Evolutionary conservation across 2,888 invertebrate species (phyloP), one percentile per base, ranked within the genome.

Genomic region (Orgyia antiqua): DNA sequence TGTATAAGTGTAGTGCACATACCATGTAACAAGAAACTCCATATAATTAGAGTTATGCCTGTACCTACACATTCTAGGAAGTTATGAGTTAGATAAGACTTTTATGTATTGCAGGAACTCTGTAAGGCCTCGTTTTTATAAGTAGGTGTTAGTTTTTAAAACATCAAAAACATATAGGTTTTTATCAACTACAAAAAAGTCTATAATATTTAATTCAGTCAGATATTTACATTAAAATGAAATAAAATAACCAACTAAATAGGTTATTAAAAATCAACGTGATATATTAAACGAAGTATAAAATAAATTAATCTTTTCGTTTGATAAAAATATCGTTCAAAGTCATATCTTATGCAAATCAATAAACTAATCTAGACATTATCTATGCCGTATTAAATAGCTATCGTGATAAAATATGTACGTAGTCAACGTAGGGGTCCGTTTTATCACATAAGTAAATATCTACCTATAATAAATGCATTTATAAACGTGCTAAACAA

Each of bases 401-500:
- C 9, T 2, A n/a, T 20, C 20, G 20, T 9, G 20, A 20, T 20
- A 20, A 2, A 2, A 8, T 18, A 2, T 18, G 4, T 18, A 20
- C 20, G 20, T n/a, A 20, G 3, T 8, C n/a, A n/a, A n/a, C n/a
- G n/a, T n/a, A n/a, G n/a, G n/a, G n/a, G n/a, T n/a, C n/a, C n/a
- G n/a, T n/a, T n/a, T n/a, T n/a, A n/a, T n/a, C n/a, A n/a, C n/a
- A n/a, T n/a, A n/a, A n/a, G n/a, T n/a, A 10, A 4, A 23, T 23
- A 24, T 10, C 11, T 23, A n/a, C 1, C 10, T 8, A 19, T 29
- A 13, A 19, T 19, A 10, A 18, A 23, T 31, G 17, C 30, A 30
- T 15, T 13, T 31, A 2, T 17, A 10, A 15, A 17, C 28, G 13
- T 28, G 19, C 20, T 21, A 20, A 28, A 20, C 17, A 19, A 20